Evolutionary conservation across 2,888 invertebrate species (phyloP), one percentile per base, ranked within the genome.

Genomic region (Muschampia plurimacula): DNA sequence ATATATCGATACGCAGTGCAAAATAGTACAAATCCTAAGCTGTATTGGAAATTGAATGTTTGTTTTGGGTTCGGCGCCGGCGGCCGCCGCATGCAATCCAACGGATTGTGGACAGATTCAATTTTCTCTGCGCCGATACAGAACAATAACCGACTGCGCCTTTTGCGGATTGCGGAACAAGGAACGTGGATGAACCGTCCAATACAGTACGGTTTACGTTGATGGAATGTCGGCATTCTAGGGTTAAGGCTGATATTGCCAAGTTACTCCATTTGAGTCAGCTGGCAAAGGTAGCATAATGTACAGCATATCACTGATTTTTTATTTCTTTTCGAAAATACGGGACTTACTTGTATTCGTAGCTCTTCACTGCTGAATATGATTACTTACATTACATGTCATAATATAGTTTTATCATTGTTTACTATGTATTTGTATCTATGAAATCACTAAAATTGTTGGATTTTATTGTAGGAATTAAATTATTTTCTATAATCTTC

Each of bases 91-190:
- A 84, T 84, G 80, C 87, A 88, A 89, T 89, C 85, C 84, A 78
- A 82, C 84, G 89, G 90, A 89, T 90, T 92, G 91, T 89, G 89
- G 89, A 89, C 90, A 88, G 89, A 92, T 93, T 91, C 92, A 92
- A 93, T 93, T 92, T 91, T 89, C 89, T 84, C 87, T 79, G 80
- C 84, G 83, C 83, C 89, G 88, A 92, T 90, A 88, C 86, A 84
- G 86, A 86, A 88, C 88, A 89, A 81, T 79, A 80, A 79, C 79
- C 75, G 62, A 68, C 63, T 66, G 52, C 60, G 68, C 66, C 69
- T 73, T 73, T 66, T 69, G 73, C 62, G 66, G 73, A 69, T 62
- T 60, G 52, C 44, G 63, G 63, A 72, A 67, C 63, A 67, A 67
- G 62, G 46, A 67, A 72, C 67, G n/a, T 5, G 72, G 67, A 72